Evolutionary conservation across 2,797 vertebrate genomes (phyloP).

Genomic region (Ispidina lecontei): DNA sequence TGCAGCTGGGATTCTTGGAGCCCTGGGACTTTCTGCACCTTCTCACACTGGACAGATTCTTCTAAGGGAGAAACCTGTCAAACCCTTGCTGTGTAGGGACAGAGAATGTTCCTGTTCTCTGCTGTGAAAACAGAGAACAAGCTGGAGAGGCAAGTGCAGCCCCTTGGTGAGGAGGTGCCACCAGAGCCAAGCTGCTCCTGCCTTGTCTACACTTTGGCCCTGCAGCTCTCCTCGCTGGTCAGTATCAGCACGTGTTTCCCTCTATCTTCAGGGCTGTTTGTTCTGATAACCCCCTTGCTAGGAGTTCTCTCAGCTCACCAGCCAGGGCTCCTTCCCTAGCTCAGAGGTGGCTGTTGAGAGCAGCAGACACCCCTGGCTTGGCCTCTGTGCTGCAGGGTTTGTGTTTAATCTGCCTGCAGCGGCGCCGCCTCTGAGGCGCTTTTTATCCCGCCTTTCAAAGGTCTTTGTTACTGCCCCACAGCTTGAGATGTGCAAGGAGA

Average conservation of each 20-base stretch:
- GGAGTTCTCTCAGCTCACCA: not conserved
- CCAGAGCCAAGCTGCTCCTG: not conserved
- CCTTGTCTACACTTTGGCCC: not conserved
- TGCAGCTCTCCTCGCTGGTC: not conserved
- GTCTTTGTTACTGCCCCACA: not conserved
- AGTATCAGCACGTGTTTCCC: not conserved
- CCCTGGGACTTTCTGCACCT: not conserved
- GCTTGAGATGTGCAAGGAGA: not conserved
- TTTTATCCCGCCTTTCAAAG: not conserved
- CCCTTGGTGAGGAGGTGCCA: not conserved
- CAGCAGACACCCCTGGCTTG: not conserved
- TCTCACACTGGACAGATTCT: not conserved
- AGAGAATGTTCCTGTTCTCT: not conserved
- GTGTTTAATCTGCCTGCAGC: not conserved
- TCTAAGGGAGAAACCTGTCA: not conserved
- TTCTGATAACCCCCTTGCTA: not conserved
- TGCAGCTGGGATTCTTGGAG: conserved; percentile 12
- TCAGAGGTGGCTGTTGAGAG: not conserved
- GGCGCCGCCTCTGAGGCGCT: not conserved
- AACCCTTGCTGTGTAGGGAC: not conserved
- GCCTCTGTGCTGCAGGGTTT: not conserved
- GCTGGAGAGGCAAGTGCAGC: not conserved
- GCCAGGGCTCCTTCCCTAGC: not conserved
- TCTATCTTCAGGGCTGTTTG: not conserved
- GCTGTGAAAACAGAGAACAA: not conserved